Evolutionary conservation across 2,113 vertebrate species (phyloP).

Genomic region (Rhagologus leucostigma): DNA sequence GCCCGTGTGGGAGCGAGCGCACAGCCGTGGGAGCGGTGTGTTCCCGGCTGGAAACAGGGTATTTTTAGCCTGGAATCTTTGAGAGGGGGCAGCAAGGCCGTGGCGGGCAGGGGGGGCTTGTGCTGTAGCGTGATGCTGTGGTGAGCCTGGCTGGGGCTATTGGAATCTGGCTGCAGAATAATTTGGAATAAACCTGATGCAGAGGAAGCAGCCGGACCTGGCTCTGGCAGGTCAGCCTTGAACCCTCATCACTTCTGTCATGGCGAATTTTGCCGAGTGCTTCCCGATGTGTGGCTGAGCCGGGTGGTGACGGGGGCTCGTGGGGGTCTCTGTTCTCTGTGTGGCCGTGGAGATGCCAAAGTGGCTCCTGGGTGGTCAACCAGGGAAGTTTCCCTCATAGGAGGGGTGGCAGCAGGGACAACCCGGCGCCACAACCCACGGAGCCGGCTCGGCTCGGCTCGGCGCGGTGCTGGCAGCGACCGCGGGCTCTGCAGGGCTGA

Average conservation of each 20-base stretch:
- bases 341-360: fast-evolving
- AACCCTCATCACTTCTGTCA: not conserved
- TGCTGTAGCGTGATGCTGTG: fast-evolving
- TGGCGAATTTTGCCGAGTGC: not conserved
- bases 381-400: not conserved
- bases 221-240: not conserved
- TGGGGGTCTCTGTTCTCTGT: not conserved
- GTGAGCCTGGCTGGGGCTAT: not conserved
- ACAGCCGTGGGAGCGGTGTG: not conserved
- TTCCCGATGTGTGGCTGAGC: not conserved
- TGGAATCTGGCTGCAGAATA: not conserved
- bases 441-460: fast-evolving
- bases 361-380: not conserved
- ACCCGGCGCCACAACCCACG: not conserved
- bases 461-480: fast-evolving
- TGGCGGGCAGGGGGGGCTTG: not conserved
- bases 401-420: not conserved
- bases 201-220: fast-evolving
- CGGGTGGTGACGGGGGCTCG: fast-evolving
- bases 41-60: not conserved
- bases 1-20: not conserved
- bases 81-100: not conserved
- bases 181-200: not conserved
- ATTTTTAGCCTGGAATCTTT: constrained; percentile 4
- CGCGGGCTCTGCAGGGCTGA: not conserved